Evolutionary conservation across 2,888 invertebrate species (phyloP), one percentile per base, ranked within the genome.

Genomic region (Cetonia aurata): DNA sequence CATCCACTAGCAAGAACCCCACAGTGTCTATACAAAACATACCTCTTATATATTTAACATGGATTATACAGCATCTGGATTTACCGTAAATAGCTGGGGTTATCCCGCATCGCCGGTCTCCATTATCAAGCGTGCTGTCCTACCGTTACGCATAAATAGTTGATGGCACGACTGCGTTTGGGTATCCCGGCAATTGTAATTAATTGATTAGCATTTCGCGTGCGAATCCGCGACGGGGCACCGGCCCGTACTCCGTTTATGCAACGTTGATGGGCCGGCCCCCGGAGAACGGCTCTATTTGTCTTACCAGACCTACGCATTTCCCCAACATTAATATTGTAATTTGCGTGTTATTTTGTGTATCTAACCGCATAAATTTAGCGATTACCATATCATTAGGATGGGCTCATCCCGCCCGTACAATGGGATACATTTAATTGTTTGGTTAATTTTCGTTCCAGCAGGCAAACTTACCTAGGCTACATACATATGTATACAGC

Each of bases 381-480:
- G 62, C 62, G 62, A 62, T 62, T 62, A 62, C 62, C 62, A 62
- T 62, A 62, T 62, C 62, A 62, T 62, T 50, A 62, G 62, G 50
- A 12, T 15, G 31, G 33, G 33, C 50, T 62, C 62, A 62, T 62
- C 50, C 62, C 31, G 50, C n/a, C 37, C 50, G 37, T 25, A 60
- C 44, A 62, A 50, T 62, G 37, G 50, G 62, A 62, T 48, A 50
- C 48, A 62, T 62, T 31, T 62, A 62, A 62, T 62, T 62, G 62
- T 62, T 62, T 62, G 17, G 62, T 62, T 62, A 62, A 62, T 62
- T 62, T 62, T 33, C 2, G 17, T 33, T 9, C 62, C 17, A 37
- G 37, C 37, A 6, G 15, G 62, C n/a, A 50, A 62, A 50, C 37
- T 37, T 48, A n/a, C 12, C 25, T 17, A 25, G 25, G n/a, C 19